Conservation (phyloP, 2,888 invertebrate species). For the Hydrotaea cyrtoneurina region DNA sequence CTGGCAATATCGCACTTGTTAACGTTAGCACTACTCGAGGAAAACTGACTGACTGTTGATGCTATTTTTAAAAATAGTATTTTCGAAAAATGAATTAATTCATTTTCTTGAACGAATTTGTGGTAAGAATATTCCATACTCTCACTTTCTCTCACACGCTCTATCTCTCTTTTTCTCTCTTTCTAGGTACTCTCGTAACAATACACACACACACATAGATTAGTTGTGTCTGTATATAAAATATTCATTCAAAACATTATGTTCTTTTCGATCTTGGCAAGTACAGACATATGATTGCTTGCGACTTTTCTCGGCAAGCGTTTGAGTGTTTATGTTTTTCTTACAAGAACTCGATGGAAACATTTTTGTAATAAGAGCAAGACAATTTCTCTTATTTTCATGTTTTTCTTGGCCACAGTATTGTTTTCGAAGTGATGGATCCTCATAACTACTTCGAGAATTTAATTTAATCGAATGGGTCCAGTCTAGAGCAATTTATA, state of each 20-base stretch:
- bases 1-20: slow-evolving; percentile 64
- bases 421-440: too few species aligned
- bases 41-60: slow-evolving; percentile 77
- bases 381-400: background rate
- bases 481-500: too few species aligned
- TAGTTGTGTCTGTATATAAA: background rate
- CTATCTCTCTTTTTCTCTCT: background rate
- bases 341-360: background rate
- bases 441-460: too few species aligned
- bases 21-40: slow-evolving; percentile 77
- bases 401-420: too few species aligned
- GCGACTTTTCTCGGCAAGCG: background rate
- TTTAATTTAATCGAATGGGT: too few species aligned
- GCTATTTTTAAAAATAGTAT: slow-evolving; percentile 78
- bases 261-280: slow-evolving; percentile 16
- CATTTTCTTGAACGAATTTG: slow-evolving; percentile 24
- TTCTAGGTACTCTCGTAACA: background rate
- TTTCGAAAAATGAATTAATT: slow-evolving; percentile 65
- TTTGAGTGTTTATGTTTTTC: background rate
- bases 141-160: background rate
- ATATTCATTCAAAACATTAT: background rate
- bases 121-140: background rate
- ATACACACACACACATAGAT: background rate
- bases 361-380: too few species aligned
- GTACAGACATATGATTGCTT: slow-evolving; percentile 16